Base-by-base conservation (phyloP, 2,888 invertebrate genomes). In the Neoascia interrupta region DNA sequence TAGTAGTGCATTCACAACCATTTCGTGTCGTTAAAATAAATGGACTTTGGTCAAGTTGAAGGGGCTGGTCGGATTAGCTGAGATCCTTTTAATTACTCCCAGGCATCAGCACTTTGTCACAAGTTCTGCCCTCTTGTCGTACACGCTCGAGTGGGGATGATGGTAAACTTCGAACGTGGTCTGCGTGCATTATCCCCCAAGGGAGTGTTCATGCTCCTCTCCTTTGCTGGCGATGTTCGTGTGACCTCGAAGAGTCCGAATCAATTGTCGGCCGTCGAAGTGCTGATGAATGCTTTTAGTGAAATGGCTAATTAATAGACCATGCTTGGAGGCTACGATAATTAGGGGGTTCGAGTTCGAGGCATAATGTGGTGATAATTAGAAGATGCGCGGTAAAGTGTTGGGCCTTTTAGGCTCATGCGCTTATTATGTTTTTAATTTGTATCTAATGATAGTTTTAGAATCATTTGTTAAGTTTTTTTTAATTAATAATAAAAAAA, bases 81-180 rank as follows among this genome's bases (percentile, higher is more conserved):
- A 83, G 84, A 85, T 85, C 84, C 85, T 84, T 87, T 87, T 87
- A 87, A 87, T n/a, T 87, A 87, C 87, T 87, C 84, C 66, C 70
- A 79, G 84, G 81, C 82, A 86, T 87, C 86, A 87, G 84, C 87
- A 87, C 87, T 85, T 87, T 84, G 84, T 85, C 79, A 68, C 70
- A 64, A 36, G 39, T 37, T 49, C 2, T 31, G 58, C 15, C 51
- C 51, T 56, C 45, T 51, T 36, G 8, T 2, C 36, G 23, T 21
- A 21, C 10, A 8, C 10, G 39, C 23, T 26, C 16, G 45, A 31
- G 21, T 45, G 64, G 64, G 34, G 54, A 36, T 61, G 8, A n/a
- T 5, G 26, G 26, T 8, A 26, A 4, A 19, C 11, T 58, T 36
- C n/a, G 23, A 19, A 45, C 43, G 53, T 60, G 60, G 21, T 15